Evolutionary conservation across 2,797 vertebrate genomes (phyloP), one percentile per base, ranked within the genome.

Genomic region (Rallus crepitans): DNA sequence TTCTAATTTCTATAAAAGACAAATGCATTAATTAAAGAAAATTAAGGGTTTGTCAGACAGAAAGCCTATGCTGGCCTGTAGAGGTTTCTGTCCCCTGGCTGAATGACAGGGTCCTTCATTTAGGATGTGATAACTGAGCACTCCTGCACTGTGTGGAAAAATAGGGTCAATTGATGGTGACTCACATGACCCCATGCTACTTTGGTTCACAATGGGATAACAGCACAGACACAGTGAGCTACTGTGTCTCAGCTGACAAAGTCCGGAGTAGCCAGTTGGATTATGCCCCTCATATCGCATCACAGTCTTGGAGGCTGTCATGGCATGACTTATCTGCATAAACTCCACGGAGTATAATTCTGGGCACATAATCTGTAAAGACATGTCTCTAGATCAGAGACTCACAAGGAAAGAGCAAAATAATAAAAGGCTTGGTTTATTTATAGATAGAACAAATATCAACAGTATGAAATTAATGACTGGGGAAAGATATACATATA

Each of bases 21-120:
- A 79, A 90, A 55, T 52, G 10, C 5, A 21, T 71, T 82, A 80
- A 87, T 94, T 82, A 89, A 77, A 84, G 73, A 82, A 94, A 95
- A 85, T 47, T 42, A 55, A 52, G 14, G 15, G n/a, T 45, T 90
- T 92, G 4, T 70, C 20, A 70, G 35, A 30, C 56, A 72, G 66
- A 59, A 92, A 59, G 23, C 39, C 42, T 87, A 35, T 90, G 61
- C 47, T 87, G 59, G 35, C 82, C 59, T 92, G 73, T 53, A 79
- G 59, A 79, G 14, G 11, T 64, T 97, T 53, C 39, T 89, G 77
- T 76, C 16, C n/a, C 69, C 30, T 55, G 72, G 63, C 69, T 90
- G 28, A 69, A 56, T 53, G 47, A 63, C 81, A 52, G 19, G 52
- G 31, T 87, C 64, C 52, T 60, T 93, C 33, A 18, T 50, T n/a